Percentiles rank a stretch among this genome's conserved stretches.
Conservation (phyloP, 2,113 vertebrate species). For the Ctenomys sociabilis region DNA sequence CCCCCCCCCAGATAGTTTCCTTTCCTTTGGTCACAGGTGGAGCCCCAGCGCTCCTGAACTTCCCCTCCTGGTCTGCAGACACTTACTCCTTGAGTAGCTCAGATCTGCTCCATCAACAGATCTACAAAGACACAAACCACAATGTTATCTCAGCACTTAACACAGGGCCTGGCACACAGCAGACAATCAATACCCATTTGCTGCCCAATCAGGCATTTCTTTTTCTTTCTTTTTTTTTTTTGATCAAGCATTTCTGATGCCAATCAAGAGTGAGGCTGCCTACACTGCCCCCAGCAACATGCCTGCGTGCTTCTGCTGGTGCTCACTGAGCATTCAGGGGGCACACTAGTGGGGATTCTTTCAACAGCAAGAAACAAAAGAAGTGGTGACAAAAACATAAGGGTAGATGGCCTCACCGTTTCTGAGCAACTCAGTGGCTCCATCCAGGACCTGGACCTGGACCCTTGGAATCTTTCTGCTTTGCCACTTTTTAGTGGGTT, state of each 20-base stretch:
- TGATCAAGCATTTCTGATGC: neutral
- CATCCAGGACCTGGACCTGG: neutral
- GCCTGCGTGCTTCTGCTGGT: neutral
- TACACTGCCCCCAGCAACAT: neutral
- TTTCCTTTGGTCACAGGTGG: neutral
- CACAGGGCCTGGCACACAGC: neutral
- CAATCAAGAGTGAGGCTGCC: neutral
- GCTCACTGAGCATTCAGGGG: neutral
- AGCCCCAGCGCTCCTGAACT: neutral
- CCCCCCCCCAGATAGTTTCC: neutral
- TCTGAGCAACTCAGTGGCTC: neutral
- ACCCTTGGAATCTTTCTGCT: neutral
- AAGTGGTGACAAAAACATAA: neutral
- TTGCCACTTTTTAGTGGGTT: neutral
- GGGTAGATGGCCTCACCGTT: neutral
- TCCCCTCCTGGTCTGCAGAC: neutral
- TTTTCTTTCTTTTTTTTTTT: too few relatives aligned
- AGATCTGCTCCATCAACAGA: neutral
- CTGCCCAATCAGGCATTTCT: neutral
- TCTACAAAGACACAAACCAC: neutral
- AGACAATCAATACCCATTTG: neutral
- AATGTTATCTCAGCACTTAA: neutral
- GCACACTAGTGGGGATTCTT: neutral
- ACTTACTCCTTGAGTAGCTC: too few relatives aligned
- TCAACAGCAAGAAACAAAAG: neutral